Percentiles rank a stretch among this genome's conserved stretches.
Evolutionary conservation across 2,113 vertebrate species (phyloP).

Genomic region (Hystrix brachyura): DNA sequence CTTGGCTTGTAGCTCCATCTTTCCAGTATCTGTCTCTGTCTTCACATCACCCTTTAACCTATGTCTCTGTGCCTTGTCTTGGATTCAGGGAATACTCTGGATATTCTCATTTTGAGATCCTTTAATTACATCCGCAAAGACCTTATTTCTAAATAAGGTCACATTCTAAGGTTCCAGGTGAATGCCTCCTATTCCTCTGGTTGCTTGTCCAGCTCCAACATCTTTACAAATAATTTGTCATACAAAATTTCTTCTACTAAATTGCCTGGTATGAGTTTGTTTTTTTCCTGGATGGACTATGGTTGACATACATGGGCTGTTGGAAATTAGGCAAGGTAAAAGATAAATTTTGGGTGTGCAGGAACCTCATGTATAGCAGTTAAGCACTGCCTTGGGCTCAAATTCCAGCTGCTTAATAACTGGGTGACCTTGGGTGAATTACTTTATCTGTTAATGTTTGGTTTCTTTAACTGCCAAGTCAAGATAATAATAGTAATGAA

Average conservation of each 20-base stretch:
- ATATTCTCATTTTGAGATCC: not conserved
- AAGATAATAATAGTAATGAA: not conserved
- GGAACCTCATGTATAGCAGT: not conserved
- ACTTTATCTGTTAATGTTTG: not conserved
- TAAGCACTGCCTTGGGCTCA: not conserved
- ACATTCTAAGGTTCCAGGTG: not conserved
- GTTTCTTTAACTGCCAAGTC: not conserved
- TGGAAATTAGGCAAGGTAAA: not conserved
- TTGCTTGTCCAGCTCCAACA: not conserved
- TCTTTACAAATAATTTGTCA: not conserved
- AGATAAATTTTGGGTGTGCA: not conserved
- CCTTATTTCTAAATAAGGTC: not conserved
- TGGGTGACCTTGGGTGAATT: not conserved
- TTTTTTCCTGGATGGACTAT: not conserved
- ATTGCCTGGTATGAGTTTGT: not conserved
- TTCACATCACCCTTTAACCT: rapidly evolving
- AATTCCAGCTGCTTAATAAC: not conserved
- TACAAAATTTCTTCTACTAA: not conserved
- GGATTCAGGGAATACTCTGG: not conserved
- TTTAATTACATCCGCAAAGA: not conserved
- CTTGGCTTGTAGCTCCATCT: not conserved
- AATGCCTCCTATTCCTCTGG: not conserved
- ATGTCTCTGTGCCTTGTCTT: too few relatives aligned
- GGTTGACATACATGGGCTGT: not conserved
- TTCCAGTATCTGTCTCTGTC: not conserved